A percentile compares a stretch with the other conserved stretches of the same genome.
Conservation (phyloP, 2,888 invertebrate genomes). For the Scelioninae gen. 2 region DNA sequence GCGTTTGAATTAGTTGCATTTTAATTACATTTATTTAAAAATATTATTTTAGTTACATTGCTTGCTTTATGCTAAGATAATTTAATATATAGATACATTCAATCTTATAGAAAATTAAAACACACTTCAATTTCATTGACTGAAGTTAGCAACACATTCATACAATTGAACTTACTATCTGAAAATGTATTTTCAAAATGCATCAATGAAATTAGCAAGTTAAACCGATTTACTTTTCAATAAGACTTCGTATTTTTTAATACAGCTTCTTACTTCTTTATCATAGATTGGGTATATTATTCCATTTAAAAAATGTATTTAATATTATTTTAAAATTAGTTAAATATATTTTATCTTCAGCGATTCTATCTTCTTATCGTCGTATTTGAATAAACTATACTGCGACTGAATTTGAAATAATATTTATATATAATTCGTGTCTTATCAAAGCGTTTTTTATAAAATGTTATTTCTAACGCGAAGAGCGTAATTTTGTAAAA, state of each 20-base stretch:
- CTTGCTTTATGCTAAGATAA: no score
- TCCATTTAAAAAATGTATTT: no score
- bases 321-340: no score
- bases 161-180: slow-evolving; percentile 1
- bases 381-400: neutral
- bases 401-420: neutral
- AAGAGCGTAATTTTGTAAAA: slow-evolving; percentile 9
- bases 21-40: slow-evolving; percentile 8
- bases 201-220: neutral
- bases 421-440: slow-evolving; percentile 10
- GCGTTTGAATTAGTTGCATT: slow-evolving; percentile 79
- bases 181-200: neutral
- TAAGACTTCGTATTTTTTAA: no score
- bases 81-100: no score
- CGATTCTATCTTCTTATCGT: neutral
- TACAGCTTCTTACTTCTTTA: no score
- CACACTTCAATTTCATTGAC: no score
- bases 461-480: slow-evolving; percentile 10
- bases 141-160: no score
- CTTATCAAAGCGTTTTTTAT: slow-evolving; percentile 7
- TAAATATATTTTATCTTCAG: neutral
- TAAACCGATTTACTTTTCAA: no score
- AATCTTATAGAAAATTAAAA: no score
- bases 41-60: slow-evolving; percentile 17
- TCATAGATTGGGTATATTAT: no score